Conservation (phyloP, 2,797 vertebrate genomes). For the Liparis tanakae region DNA sequence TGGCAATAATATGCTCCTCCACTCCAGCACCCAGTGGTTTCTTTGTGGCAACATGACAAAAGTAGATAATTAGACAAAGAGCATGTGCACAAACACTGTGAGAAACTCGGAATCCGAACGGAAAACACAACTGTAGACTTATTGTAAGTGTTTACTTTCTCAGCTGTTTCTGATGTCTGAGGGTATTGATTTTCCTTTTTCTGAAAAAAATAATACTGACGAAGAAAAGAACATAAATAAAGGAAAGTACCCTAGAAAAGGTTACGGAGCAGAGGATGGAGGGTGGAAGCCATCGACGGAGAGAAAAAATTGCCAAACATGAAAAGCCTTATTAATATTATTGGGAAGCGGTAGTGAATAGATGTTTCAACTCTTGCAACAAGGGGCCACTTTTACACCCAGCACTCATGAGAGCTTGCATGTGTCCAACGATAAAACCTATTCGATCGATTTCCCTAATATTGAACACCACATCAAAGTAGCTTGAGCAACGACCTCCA, state of each 20-base stretch:
- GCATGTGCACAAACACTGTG: slow-evolving; percentile 14
- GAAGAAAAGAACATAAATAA: slow-evolving; percentile 72
- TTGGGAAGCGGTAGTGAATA: slow-evolving; percentile 44
- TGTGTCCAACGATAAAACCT: slow-evolving; percentile 45
- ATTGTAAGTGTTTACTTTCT: slow-evolving; percentile 67
- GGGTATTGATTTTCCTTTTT: slow-evolving; percentile 77
- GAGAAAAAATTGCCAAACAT: slow-evolving; percentile 52
- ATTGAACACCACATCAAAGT: slow-evolving; percentile 63
- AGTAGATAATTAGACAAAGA: slow-evolving; percentile 54
- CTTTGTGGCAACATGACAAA: slow-evolving; percentile 56
- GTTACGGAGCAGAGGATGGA: slow-evolving; percentile 57
- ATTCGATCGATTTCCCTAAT: slow-evolving; percentile 70
- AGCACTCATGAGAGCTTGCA: slow-evolving; percentile 6
- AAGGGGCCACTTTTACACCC: slow-evolving; percentile 50
- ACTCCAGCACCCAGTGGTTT: slow-evolving; percentile 37
- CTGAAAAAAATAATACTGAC: slow-evolving; percentile 68
- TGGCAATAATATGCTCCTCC: slow-evolving; percentile 47
- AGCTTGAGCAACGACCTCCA: slow-evolving; percentile 51
- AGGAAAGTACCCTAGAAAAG: slow-evolving; percentile 65
- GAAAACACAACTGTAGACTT: slow-evolving; percentile 50
- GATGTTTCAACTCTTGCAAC: slow-evolving; percentile 22
- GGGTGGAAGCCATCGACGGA: slow-evolving; percentile 36
- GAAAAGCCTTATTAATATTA: slow-evolving; percentile 55
- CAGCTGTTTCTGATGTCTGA: slow-evolving; percentile 54
- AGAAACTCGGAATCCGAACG: slow-evolving; percentile 37